Base-by-base conservation (phyloP, 2,113 vertebrate species). In the Psilopsiagon aurifrons region DNA sequence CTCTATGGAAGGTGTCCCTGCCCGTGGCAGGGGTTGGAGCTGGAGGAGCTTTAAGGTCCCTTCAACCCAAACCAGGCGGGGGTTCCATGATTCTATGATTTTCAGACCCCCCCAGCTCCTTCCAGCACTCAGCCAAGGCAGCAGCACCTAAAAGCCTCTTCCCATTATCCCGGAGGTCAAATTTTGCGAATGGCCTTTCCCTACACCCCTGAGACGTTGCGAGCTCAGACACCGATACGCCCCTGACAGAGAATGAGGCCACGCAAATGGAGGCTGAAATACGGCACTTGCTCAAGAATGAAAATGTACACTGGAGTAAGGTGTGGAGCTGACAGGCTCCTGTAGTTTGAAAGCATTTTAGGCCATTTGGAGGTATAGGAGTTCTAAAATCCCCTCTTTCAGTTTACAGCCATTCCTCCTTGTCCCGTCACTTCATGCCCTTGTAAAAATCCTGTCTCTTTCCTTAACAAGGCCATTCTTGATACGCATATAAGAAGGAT, bases 281-380 rank as follows among this genome's bases (percentile, higher is more conserved):
- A 69, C 0, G 0, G 24, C 7, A 35, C 29, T 29, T 91, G 46
- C 51, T 57, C 4, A 95, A 28, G 18, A 49, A 24, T 49, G 33
- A 71, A 88, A 83, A 55, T n/a, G 35, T 75, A 47, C 28, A 60
- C 33, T 44, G 49, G 57, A 62, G 13, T 12, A 71, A 16, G 1
- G 1, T 0, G 1, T 7, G 35, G 10, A 83, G 33, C 54, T n/a
- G 49, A 86, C 9, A 66, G 0, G 1, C 49, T 62, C 39, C 62
- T 46, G 33, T 52, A 64, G 41, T 46, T 90, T 83, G 76, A 77
- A 79, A 90, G 75, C n/a, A 52, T 76, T 94, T 77, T 31, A 70
- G 54, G 54, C 51, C 33, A 46, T 81, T 78, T 75, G 44, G 33
- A n/a, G 31, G 13, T 19, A 59, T 10, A 59, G 33, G 20, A n/a